Evolutionary conservation across 2,113 vertebrate species (phyloP), one percentile per base, ranked within the genome.

Genomic region (Notiomystis cincta): DNA sequence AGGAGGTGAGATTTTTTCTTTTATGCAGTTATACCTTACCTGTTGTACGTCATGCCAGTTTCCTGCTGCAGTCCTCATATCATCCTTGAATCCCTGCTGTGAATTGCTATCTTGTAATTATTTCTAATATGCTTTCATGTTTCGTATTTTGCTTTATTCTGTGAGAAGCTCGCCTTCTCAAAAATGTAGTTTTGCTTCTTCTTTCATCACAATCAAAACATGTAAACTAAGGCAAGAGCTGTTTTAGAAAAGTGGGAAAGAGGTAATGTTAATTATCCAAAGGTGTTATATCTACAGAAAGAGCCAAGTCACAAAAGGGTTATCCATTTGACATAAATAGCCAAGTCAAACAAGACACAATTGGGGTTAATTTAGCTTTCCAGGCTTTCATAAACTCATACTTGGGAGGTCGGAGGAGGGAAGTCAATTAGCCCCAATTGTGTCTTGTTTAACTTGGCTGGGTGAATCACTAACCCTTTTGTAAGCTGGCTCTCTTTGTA

Each of bases 291-390:
- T 71, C 60, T 95, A 58, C 76, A 60, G 47, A 82, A 65, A 89
- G 56, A 66, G 93, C 90, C 93, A 97, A 96, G 83, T 86, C 38
- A 65, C 77, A 47, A 85, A 93, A 66, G 56, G 66, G 65, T 94
- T 97, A 79, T 72, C 94, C 92, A 20, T 93, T 85, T 67, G 66
- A 92, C 64, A 60, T 58, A 62, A 93, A 82, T 44, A 51, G 91
- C 97, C 97, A 97, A 96, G 89, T 88, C 64, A 87, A 97, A 95
- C 92, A 86, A 82, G 80, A 82, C 73, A 93, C 93, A 93, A 97
- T 91, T 73, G 76, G 65, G 94, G 92, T 89, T 88, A 96, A 96
- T 95, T 93, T 94, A 90, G 92, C 84, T 96, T 95, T 96, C 78
- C 92, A 97, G 84, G 61, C 80, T 57, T 80, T 89, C 92, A 94